Conservation (phyloP, 92 coral and sea anemone genomes). For the Porites cylindrica region DNA sequence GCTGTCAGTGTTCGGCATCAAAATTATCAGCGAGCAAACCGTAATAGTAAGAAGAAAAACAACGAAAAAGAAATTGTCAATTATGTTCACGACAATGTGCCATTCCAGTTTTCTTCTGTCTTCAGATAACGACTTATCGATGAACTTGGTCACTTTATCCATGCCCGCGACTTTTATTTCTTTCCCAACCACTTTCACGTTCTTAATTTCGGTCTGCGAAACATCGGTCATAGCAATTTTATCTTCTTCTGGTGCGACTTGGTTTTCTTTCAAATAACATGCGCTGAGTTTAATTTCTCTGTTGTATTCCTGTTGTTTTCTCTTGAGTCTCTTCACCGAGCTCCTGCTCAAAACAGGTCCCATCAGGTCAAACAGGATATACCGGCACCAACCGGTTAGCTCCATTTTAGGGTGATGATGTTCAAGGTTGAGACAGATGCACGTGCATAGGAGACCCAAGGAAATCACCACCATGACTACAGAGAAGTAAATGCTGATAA, state of each 20-base stretch:
- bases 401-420: constrained; percentile 88
- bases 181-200: constrained; percentile 7
- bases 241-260: constrained; percentile 21
- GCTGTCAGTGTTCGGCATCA: constrained; percentile 22
- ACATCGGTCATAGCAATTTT: constrained; percentile 12
- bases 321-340: constrained; percentile 23
- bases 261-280: constrained; percentile 24
- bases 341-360: constrained; percentile 62
- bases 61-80: constrained; percentile 87
- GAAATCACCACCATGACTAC: constrained; percentile 90
- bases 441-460: constrained; percentile 80
- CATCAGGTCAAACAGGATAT: constrained; percentile 77
- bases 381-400: constrained; percentile 80
- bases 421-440: constrained; percentile 79
- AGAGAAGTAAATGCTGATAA: constrained; percentile 95
- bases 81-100: constrained; percentile 80
- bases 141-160: constrained; percentile 52
- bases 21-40: constrained; percentile 58
- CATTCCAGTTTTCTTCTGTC: constrained; percentile 74
- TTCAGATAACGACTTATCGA: constrained; percentile 46
- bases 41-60: constrained; percentile 74
- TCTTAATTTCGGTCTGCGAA: background rate
- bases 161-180: constrained; percentile 48
- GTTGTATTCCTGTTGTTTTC: background rate
- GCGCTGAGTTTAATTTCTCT: background rate